Percentiles rank a stretch among this genome's conserved stretches.
phyloP scores from a whole-genome alignment of 2,113 vertebrate genomes.

The Oxyruncus cristatus region DNA sequence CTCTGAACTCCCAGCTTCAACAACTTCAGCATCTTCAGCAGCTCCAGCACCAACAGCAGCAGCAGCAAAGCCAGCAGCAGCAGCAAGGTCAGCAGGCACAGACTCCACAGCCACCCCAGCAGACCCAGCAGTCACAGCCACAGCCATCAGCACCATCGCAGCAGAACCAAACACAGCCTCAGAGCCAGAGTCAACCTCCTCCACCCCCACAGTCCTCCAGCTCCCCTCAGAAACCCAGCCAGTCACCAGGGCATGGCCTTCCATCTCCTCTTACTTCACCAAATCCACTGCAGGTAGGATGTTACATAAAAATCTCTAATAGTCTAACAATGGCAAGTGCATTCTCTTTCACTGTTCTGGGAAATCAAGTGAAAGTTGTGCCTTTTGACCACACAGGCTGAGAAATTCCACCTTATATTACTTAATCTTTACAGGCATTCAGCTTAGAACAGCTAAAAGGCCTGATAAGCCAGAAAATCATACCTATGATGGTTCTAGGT shows the following conservation, averaged over 20 bases:
- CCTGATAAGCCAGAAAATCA: conserved; percentile 9
- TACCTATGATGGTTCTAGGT: neutral
- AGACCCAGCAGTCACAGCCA: conserved; percentile 67
- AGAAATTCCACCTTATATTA: neutral
- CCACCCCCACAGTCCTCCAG: conserved; percentile 80
- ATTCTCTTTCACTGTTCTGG: neutral
- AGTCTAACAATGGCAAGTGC: neutral
- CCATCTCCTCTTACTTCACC: conserved; percentile 91
- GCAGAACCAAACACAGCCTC: conserved; percentile 79
- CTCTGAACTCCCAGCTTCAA: conserved; percentile 97
- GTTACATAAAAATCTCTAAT: neutral
- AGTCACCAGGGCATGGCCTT: conserved; percentile 89
- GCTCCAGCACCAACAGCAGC: conserved; percentile 88
- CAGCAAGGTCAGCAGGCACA: conserved; percentile 68
- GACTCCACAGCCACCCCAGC: conserved; percentile 70
- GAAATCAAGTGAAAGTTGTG: neutral
- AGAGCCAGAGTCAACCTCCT: conserved; percentile 77
- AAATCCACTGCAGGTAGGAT: conserved; percentile 87
- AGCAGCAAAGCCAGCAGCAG: conserved; percentile 72
- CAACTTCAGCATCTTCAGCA: conserved; percentile 98
- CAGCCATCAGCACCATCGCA: conserved; percentile 61
- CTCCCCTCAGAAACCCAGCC: conserved; percentile 88
- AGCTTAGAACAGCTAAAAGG: neutral
- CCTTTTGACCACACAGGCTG: neutral
- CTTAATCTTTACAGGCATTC: neutral